Conservation (phyloP, 2,888 invertebrate genomes). For the Tiphia femorata region DNA sequence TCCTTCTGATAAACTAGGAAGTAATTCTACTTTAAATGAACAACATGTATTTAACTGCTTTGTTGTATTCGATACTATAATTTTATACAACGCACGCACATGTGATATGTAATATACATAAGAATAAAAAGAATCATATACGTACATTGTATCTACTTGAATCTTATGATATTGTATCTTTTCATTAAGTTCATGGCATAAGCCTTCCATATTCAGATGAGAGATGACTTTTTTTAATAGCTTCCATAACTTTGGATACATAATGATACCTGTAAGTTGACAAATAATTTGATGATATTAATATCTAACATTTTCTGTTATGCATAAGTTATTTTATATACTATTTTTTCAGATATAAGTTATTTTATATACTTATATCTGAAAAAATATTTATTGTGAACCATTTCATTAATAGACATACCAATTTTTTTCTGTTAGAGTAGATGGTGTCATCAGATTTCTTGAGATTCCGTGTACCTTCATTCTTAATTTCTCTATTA, state of each 20-base stretch:
- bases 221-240: slow-evolving; percentile 85
- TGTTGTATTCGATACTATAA: too few relatives aligned
- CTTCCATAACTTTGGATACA: slow-evolving; percentile 86
- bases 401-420: slow-evolving; percentile 47
- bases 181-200: too few relatives aligned
- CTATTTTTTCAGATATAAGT: not conserved
- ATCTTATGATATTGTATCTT: too few relatives aligned
- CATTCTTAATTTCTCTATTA: slow-evolving; percentile 77
- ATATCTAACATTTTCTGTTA: slow-evolving; percentile 3
- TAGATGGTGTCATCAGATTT: slow-evolving; percentile 79
- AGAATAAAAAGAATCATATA: too few relatives aligned
- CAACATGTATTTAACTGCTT: too few relatives aligned
- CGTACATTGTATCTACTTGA: too few relatives aligned
- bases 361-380: not conserved
- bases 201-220: slow-evolving; percentile 88
- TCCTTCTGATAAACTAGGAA: too few relatives aligned
- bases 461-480: slow-evolving; percentile 80
- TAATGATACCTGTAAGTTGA: slow-evolving; percentile 79
- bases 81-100: too few relatives aligned
- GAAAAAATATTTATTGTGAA: not conserved
- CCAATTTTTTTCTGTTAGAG: slow-evolving; percentile 86
- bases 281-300: too few relatives aligned
- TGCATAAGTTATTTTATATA: not conserved
- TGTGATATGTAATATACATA: too few relatives aligned
- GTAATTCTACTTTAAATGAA: too few relatives aligned